phyloP scores from a whole-genome alignment of 2,888 invertebrate genomes.

The Parnassius smintheus region DNA sequence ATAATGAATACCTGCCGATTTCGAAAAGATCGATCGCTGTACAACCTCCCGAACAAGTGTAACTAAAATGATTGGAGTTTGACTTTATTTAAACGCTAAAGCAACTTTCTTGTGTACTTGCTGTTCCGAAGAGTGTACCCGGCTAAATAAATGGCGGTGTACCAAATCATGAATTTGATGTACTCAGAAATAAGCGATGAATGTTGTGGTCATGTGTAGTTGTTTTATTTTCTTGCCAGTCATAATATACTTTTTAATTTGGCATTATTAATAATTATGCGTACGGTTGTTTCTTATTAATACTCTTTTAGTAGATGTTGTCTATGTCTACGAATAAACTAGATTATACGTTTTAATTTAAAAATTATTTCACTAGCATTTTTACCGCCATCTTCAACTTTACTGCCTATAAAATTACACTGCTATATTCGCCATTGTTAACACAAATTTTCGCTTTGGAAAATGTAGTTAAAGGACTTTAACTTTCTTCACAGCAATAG shows the following conservation, averaged over 20 bases:
- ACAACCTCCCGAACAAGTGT: constrained; percentile 10
- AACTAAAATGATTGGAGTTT: not conserved
- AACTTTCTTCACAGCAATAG: not conserved
- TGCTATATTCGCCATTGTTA: no score
- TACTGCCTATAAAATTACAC: no score
- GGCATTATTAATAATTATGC: no score
- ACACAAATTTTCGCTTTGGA: no score
- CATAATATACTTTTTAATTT: no score
- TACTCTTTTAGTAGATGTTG: no score
- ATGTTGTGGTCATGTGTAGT: not conserved
- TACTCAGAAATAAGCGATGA: constrained; percentile 18
- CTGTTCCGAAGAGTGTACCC: constrained; percentile 2
- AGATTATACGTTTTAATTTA: no score
- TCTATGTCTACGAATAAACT: no score
- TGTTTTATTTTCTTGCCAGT: constrained; percentile 4
- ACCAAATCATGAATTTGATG: constrained; percentile 17
- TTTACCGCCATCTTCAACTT: no score
- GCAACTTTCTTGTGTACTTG: not conserved
- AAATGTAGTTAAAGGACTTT: not conserved
- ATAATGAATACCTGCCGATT: constrained; percentile 20
- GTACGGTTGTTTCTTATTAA: no score
- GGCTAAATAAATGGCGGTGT: constrained; percentile 5
- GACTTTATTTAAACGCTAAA: not conserved
- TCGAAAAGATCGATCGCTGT: constrained; percentile 17
- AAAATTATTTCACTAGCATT: no score